Conservation (phyloP, 2,113 vertebrate species). For the Lepidothrix coronata region DNA sequence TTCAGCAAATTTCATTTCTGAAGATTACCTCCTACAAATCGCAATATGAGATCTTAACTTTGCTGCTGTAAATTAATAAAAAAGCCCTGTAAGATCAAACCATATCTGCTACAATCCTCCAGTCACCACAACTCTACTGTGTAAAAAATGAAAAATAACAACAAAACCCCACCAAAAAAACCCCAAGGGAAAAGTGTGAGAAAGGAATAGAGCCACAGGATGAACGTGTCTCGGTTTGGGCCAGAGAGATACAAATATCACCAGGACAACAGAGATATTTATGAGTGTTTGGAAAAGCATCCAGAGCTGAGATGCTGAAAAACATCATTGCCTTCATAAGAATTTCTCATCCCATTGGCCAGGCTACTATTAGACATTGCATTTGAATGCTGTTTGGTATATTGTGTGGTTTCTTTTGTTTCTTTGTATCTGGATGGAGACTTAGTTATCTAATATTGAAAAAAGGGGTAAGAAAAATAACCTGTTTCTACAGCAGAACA, state of each 20-base stretch:
- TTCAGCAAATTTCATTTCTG: slow-evolving; percentile 48
- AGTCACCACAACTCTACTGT: neutral
- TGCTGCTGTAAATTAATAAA: slow-evolving; percentile 43
- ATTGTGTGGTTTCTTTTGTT: slow-evolving; percentile 46
- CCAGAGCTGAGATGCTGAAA: neutral
- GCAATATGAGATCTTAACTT: slow-evolving; percentile 46
- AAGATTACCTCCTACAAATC: slow-evolving; percentile 34
- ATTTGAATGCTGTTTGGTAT: neutral
- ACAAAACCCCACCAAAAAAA: neutral
- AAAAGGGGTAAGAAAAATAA: slow-evolving; percentile 33
- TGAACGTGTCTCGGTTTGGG: neutral
- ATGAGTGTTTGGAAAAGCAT: neutral
- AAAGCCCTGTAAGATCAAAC: neutral
- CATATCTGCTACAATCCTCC: neutral
- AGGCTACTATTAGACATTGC: neutral
- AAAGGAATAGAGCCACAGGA: neutral
- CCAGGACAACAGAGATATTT: neutral
- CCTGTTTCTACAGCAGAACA: slow-evolving; percentile 23
- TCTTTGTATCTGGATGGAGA: slow-evolving; percentile 32
- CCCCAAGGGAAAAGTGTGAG: neutral
- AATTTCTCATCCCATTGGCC: neutral
- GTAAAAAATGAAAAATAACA: neutral
- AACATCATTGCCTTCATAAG: neutral
- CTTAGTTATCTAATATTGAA: slow-evolving; percentile 22
- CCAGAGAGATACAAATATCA: rapidly evolving